These are phyloP conservation scores for Bos taurus DNA, from an alignment of 2,113 vertebrate species.

Conservation along the genomic window ARS-UCD2.0 NC_037347.1:54767001-54767500, in stretches of 20 bases:
- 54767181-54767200: conserved; percentile 10
- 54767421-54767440: background rate
- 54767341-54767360: background rate
- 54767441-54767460: background rate
- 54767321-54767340: background rate
- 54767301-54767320: background rate
- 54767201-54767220: conserved; percentile 15
- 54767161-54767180: background rate
- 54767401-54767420: background rate
- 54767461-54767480: background rate
- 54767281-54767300: background rate
- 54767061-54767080: conserved; percentile 36
- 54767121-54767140: background rate
- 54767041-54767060: conserved; percentile 25
- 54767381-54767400: background rate
- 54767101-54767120: conserved; percentile 58
- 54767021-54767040: background rate
- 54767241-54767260: background rate
- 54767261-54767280: background rate
- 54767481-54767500: background rate
- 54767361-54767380: background rate
- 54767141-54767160: background rate
- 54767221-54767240: background rate
- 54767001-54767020: background rate
- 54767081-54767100: conserved; percentile 35